These are phyloP conservation scores for Stichodactyla mertensii DNA, from an alignment of 64 coral and sea anemone species.

Conservation along the genomic window DNA sequence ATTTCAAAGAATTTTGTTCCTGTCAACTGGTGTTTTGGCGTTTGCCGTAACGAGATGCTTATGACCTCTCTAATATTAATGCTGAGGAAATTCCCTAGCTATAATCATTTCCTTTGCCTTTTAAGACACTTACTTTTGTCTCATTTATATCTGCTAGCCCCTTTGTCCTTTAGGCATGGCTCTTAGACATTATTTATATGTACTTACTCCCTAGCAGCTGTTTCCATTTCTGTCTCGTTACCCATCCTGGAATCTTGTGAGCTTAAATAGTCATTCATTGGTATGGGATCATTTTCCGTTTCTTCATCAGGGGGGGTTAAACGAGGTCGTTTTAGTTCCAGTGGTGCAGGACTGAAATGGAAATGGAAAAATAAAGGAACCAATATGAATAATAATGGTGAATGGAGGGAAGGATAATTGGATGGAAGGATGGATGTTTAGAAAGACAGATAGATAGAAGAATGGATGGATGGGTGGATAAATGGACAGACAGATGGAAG, in stretches of 20 bases:
- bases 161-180: neutral
- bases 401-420: neutral
- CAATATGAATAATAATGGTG: neutral
- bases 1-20: too few relatives aligned
- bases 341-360: slow-evolving; percentile 35
- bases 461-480: neutral
- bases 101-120: too few relatives aligned
- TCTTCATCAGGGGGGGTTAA: slow-evolving; percentile 51
- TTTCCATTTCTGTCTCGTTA: slow-evolving; percentile 36
- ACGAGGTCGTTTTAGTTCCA: slow-evolving; percentile 51
- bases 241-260: neutral
- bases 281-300: slow-evolving; percentile 10
- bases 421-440: neutral
- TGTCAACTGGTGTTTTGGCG: too few relatives aligned
- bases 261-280: neutral
- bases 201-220: slow-evolving; percentile 53
- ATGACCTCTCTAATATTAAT: too few relatives aligned
- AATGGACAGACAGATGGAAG: neutral
- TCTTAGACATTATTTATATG: neutral
- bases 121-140: too few relatives aligned
- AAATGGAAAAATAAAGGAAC: neutral
- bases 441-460: neutral
- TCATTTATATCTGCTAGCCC: too few relatives aligned
- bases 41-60: too few relatives aligned
- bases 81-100: too few relatives aligned